Evolutionary conservation across 2,888 invertebrate genomes (phyloP).

Genomic region (Harpagoxenus sublaevis): DNA sequence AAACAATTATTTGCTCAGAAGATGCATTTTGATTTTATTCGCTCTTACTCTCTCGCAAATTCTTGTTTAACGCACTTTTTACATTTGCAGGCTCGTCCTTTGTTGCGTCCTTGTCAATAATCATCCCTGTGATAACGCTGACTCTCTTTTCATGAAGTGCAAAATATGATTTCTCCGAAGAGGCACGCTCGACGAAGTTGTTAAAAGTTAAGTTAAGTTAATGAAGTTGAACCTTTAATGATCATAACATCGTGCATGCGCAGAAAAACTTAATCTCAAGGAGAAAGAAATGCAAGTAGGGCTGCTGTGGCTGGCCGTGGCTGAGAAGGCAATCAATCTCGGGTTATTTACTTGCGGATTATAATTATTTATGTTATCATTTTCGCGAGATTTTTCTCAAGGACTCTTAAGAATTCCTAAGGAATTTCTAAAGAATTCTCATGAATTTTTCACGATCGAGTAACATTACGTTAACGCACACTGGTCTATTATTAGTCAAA

Average conservation of each 20-base stretch:
- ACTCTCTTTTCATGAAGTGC: background rate
- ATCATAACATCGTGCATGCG: background rate
- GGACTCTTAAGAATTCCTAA: background rate
- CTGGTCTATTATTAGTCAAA: background rate
- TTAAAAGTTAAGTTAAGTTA: background rate
- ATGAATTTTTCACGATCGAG: background rate
- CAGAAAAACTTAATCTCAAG: background rate
- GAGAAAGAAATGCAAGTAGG: background rate
- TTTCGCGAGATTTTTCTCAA: background rate
- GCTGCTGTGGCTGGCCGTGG: too few relatives aligned
- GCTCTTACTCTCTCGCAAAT: background rate
- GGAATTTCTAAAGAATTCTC: too few relatives aligned
- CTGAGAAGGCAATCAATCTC: background rate
- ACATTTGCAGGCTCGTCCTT: conserved; percentile 11
- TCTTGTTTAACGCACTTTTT: background rate
- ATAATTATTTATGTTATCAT: conserved; percentile 4
- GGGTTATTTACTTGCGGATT: background rate
- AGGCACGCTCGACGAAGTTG: background rate
- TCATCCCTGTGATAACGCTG: background rate
- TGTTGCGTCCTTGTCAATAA: background rate
- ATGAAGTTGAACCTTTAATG: background rate
- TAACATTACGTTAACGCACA: background rate
- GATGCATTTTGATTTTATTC: background rate
- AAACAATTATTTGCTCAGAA: background rate
- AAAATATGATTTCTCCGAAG: background rate